Evolutionary conservation across 2,888 invertebrate genomes (phyloP).

Genomic region (Coleophora deauratella): DNA sequence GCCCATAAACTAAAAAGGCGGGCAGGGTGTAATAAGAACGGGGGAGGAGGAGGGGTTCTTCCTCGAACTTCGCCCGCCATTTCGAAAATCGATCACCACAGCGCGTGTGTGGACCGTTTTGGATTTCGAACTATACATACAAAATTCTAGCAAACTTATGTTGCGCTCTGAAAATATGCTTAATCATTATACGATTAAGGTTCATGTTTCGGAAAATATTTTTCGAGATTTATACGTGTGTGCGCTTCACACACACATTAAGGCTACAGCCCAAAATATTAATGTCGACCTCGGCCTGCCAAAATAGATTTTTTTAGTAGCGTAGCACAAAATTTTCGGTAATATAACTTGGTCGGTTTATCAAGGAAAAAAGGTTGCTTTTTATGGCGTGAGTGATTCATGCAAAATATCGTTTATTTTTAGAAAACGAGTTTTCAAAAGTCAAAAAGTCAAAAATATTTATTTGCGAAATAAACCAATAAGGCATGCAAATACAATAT

Average conservation of each 20-base stretch:
- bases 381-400: too few species aligned
- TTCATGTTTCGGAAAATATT: conserved; percentile 15
- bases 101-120: conserved; percentile 62
- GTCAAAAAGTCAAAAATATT: too few species aligned
- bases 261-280: conserved; percentile 42
- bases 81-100: conserved; percentile 65
- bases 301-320: conserved; percentile 41
- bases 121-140: conserved; percentile 44
- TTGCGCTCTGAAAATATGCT: conserved; percentile 14
- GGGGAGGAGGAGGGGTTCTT: conserved; percentile 23
- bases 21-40: conserved; percentile 40
- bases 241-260: background rate
- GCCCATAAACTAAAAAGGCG: conserved; percentile 35
- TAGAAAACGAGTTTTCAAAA: background rate
- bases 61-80: conserved; percentile 38
- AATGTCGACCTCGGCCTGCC: conserved; percentile 36
- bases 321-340: conserved; percentile 13
- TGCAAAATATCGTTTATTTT: background rate
- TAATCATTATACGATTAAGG: conserved; percentile 2
- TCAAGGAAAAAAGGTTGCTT: conserved; percentile 13
- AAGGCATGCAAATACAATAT: too few species aligned
- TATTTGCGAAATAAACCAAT: too few species aligned
- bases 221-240: background rate
- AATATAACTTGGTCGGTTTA: conserved; percentile 13
- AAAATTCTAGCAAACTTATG: conserved; percentile 28